phyloP scores from a whole-genome alignment of 2,888 invertebrate species.

The Argyra leucocephala region DNA sequence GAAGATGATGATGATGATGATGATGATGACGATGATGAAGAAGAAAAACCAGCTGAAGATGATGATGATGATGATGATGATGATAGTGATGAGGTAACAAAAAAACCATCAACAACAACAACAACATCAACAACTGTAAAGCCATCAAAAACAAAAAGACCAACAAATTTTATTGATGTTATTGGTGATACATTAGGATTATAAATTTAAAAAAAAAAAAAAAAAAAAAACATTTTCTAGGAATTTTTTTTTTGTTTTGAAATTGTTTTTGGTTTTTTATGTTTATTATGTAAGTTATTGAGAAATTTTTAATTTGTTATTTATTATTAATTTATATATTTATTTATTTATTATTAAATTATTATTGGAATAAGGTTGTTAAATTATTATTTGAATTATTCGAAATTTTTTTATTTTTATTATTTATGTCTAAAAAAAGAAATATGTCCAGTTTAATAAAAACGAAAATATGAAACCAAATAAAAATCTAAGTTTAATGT shows the following conservation, averaged over 20 bases:
- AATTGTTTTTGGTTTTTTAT: not conserved
- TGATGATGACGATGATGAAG: not conserved
- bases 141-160: not conserved
- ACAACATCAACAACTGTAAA: not conserved
- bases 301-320: not conserved
- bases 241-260: not conserved
- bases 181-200: not conserved
- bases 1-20: not conserved
- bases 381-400: too few relatives aligned
- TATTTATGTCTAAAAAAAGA: too few relatives aligned
- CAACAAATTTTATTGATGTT: not conserved
- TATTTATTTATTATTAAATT: conserved; percentile 4
- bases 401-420: too few relatives aligned
- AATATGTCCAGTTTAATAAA: too few relatives aligned
- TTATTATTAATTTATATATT: not conserved
- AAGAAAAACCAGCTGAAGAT: not conserved
- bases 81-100: not conserved
- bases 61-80: not conserved
- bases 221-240: too few relatives aligned
- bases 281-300: not conserved
- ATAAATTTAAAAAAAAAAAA: not conserved
- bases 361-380: not conserved
- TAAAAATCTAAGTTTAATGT: too few relatives aligned
- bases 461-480: too few relatives aligned
- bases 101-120: not conserved